phyloP scores from a whole-genome alignment of 2,888 invertebrate genomes.

The Microdon myrmicae region DNA sequence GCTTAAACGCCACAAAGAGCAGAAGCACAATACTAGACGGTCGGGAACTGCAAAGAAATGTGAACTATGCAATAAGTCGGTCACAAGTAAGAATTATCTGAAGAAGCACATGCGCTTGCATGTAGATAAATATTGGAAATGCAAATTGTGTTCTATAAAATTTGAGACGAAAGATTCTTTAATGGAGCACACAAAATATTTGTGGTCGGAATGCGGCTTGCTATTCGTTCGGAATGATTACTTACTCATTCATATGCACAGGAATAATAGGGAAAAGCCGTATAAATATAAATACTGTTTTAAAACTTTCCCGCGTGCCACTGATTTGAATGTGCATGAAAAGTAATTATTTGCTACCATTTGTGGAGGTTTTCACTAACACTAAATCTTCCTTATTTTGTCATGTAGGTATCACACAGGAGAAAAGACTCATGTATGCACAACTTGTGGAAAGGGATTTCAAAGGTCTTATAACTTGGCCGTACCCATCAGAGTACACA shows the following conservation, averaged over 20 bases:
- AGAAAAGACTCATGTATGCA: constrained; percentile 71
- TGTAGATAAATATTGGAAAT: constrained; percentile 63
- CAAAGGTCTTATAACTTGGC: constrained; percentile 71
- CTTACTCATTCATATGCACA: constrained; percentile 71
- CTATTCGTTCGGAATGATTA: constrained; percentile 72
- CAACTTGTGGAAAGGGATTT: constrained; percentile 67
- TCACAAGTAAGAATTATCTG: constrained; percentile 70
- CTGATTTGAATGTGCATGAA: constrained; percentile 72
- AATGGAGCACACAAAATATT: constrained; percentile 70
- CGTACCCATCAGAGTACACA: constrained; percentile 72
- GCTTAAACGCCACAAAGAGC: constrained; percentile 58
- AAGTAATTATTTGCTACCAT: constrained; percentile 61
- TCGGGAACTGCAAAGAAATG: constrained; percentile 59
- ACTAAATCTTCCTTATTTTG: neutral
- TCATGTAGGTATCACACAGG: constrained; percentile 66
- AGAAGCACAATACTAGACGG: constrained; percentile 56
- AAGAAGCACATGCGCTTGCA: constrained; percentile 68
- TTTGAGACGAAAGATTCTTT: constrained; percentile 69
- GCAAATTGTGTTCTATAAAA: constrained; percentile 64
- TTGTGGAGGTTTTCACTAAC: neutral
- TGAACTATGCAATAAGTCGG: constrained; percentile 64
- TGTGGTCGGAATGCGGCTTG: constrained; percentile 72
- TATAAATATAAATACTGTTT: constrained; percentile 72
- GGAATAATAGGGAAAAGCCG: constrained; percentile 72
- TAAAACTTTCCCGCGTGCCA: constrained; percentile 71